Base-by-base conservation (phyloP, 2,113 vertebrate species). In the Gopherus flavomarginatus region DNA sequence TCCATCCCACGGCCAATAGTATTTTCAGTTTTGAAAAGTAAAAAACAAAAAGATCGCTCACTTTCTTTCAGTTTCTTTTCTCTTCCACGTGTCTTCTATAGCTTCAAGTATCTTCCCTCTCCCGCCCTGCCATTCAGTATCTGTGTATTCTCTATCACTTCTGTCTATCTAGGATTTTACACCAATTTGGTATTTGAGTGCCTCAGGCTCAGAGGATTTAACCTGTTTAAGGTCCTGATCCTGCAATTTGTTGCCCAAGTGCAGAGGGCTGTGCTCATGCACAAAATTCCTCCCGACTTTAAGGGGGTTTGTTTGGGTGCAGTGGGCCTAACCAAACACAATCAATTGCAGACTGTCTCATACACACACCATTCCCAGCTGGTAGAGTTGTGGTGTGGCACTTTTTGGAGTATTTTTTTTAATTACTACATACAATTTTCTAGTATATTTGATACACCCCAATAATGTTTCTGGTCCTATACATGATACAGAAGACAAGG, bases 371-470 rank as follows among this genome's bases (percentile, higher is more conserved):
- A 47, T 62, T 90, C 84, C 87, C 83, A 87, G 38, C 59, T 11
- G 13, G 13, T 11, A 78, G 88, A 56, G 52, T 24, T 52, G 38
- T 38, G 2, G 2, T 59, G 31, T 5, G 10, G 65, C 35, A 27
- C 22, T 79, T 50, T 22, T 54, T 81, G 78, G 53, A 38, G 31
- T 42, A 75, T 42, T 22, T 42, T 22, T 42, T 8, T 77, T 77
- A 77, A 42, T 42, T 42, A 24, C 26, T 42, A 22, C 53, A 31
- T 4, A 2, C 26, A 44, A 52, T 4, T 47, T 86, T 75, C 80
- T 80, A 50, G 0, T 0, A 4, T 79, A 62, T 8, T 16, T 5
- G 3, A n/a, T 5, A 4, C 2, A 8, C 8, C n/a, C 91, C 62
- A 62, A 29, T 22, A 72, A 52, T 26, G 35, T 56, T 81, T 52